A percentile compares a stretch with the other conserved stretches of the same genome.
Conservation (phyloP, 30 jellyfish, hydroid and myxozoan genomes). For the Chironex yamaguchii region DNA sequence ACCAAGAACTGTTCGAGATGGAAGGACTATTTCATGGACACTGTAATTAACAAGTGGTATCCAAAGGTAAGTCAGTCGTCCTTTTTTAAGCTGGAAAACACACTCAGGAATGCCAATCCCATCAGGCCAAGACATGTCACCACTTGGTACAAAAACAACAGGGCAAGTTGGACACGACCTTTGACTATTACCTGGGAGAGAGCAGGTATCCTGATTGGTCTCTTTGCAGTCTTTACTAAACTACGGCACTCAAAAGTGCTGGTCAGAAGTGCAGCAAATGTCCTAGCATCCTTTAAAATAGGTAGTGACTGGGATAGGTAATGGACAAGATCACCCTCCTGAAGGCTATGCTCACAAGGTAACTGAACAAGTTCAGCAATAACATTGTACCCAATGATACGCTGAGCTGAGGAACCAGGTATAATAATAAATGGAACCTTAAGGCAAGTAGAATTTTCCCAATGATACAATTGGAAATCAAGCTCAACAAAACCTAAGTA, state of each 20-base stretch:
- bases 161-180: background rate
- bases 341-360: background rate
- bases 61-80: too few species aligned
- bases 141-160: background rate
- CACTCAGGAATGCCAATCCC: too few species aligned
- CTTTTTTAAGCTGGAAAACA: too few species aligned
- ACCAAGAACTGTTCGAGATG: background rate
- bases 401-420: background rate
- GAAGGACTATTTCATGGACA: background rate
- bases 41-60: too few species aligned
- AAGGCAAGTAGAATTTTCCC: background rate
- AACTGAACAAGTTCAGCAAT: background rate
- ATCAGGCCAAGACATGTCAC: background rate
- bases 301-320: background rate
- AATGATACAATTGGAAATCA: conserved; percentile 15
- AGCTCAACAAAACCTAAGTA: conserved; percentile 32
- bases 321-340: background rate
- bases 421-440: background rate
- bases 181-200: background rate
- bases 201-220: background rate
- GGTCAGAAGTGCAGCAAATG: background rate
- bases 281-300: background rate
- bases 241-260: background rate
- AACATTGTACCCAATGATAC: background rate
- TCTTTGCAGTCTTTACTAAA: background rate